Evolutionary conservation across 23 tunicate genomes (phyloP).

Genomic region (Trididemnum clinides): DNA sequence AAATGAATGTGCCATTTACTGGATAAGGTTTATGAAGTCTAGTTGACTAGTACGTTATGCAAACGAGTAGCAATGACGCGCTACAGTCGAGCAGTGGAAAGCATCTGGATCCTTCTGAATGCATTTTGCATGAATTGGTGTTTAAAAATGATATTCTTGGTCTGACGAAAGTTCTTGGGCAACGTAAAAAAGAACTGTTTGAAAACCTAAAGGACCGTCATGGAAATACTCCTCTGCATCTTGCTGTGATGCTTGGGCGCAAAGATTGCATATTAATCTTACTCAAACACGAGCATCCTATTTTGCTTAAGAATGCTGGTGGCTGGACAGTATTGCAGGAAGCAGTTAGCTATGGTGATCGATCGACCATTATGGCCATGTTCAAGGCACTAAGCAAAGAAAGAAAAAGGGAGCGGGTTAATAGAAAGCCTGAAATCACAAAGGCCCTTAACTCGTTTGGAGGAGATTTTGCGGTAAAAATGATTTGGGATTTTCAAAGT

Average conservation of each 20-base stretch:
- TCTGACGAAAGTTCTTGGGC: conserved; percentile 36
- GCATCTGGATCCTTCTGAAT: background rate
- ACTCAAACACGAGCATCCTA: conserved; percentile 56
- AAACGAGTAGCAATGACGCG: background rate
- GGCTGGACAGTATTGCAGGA: conserved; percentile 93
- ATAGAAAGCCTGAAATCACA: conserved; percentile 56
- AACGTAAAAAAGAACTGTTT: conserved; percentile 30
- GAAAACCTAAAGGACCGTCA: conserved; percentile 32
- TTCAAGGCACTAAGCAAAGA: conserved; percentile 47
- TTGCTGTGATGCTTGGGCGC: conserved; percentile 82
- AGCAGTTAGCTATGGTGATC: conserved; percentile 87
- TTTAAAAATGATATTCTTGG: conserved; percentile 61
- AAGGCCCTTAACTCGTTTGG: conserved; percentile 65
- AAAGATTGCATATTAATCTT: conserved; percentile 66
- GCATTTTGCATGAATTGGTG: conserved; percentile 67
- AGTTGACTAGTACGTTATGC: background rate
- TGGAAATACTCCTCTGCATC: conserved; percentile 89
- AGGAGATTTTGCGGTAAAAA: conserved; percentile 65
- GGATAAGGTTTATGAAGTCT: background rate
- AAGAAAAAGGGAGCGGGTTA: conserved; percentile 31
- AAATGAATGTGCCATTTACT: background rate
- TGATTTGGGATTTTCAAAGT: conserved; percentile 91
- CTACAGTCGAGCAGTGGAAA: background rate
- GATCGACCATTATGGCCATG: conserved; percentile 53
- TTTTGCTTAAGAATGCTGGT: conserved; percentile 44